Conservation (phyloP, 1,140 invertebrate genomes). For the Sweltsa coloradensis region DNA sequence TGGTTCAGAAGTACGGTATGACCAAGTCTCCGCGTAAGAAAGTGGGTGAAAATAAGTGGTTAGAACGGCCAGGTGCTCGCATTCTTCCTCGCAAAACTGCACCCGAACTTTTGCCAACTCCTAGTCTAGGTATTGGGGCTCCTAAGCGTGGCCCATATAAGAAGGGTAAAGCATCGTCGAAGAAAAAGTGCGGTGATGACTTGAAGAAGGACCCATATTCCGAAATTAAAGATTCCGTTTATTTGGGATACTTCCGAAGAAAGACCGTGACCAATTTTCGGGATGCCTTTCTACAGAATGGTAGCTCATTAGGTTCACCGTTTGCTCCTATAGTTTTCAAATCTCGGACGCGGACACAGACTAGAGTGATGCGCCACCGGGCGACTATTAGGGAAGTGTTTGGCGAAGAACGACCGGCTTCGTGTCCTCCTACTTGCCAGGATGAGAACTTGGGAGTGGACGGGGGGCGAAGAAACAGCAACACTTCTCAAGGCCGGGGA, state of each 20-base stretch:
- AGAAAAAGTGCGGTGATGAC: conserved; percentile 3
- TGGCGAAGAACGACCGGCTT: conserved; percentile 55
- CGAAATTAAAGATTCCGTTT: conserved; percentile 33
- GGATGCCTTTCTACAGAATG: conserved; percentile 49
- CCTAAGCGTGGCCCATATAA: conserved; percentile 12
- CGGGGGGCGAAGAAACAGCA: neutral
- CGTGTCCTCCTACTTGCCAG: conserved; percentile 35
- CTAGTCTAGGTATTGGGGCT: conserved; percentile 30
- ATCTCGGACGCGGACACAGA: conserved; percentile 61
- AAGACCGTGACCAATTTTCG: conserved; percentile 54
- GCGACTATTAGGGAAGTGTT: conserved; percentile 70
- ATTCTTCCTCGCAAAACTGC: conserved; percentile 20
- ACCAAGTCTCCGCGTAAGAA: conserved; percentile 1
- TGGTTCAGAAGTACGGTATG: conserved; percentile 42
- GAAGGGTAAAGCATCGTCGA: neutral
- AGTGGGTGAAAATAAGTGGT: neutral
- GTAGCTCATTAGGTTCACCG: conserved; percentile 36
- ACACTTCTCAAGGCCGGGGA: too few relatives aligned
- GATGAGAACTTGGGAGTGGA: conserved; percentile 1
- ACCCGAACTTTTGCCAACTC: conserved; percentile 42
- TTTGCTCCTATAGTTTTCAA: conserved; percentile 60
- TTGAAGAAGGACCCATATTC: conserved; percentile 37
- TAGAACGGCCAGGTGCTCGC: neutral
- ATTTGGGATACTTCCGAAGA: conserved; percentile 52
- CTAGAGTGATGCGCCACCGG: conserved; percentile 41